These are phyloP conservation scores for Bembecia ichneumoniformis DNA, from an alignment of 2,888 invertebrate genomes.

Conservation along the genomic window DNA sequence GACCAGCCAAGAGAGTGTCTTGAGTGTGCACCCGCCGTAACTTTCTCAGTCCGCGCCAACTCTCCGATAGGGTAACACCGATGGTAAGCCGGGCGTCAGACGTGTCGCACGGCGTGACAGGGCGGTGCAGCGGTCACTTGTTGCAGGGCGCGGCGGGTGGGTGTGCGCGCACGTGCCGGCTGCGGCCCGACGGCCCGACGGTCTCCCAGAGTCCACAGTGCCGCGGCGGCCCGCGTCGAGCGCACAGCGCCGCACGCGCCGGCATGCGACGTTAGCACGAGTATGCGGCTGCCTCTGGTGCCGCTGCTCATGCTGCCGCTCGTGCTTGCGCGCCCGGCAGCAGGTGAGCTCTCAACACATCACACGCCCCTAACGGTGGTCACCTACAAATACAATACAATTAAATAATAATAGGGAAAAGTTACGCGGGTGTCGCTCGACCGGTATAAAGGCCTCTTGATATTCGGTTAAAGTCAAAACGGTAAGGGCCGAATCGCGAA, in stretches of 20 bases:
- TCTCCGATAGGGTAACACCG: conserved; percentile 46
- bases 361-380: not conserved
- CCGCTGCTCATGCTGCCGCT: conserved; percentile 66
- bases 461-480: conserved; percentile 15
- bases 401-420: conserved; percentile 25
- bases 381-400: conserved; percentile 14
- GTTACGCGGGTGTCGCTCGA: conserved; percentile 11
- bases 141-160: conserved; percentile 26
- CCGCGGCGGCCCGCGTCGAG: conserved; percentile 37
- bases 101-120: conserved; percentile 25
- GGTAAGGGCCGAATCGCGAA: conserved; percentile 7
- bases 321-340: conserved; percentile 63
- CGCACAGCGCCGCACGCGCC: conserved; percentile 35
- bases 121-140: conserved; percentile 29
- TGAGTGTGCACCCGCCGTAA: not conserved
- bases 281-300: conserved; percentile 67
- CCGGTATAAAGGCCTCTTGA: conserved; percentile 28
- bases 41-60: conserved; percentile 45
- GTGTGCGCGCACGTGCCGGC: conserved; percentile 18
- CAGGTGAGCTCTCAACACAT: conserved; percentile 37
- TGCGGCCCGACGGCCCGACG: conserved; percentile 18
- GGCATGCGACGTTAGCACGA: conserved; percentile 58
- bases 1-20: not conserved
- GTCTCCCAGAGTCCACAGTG: conserved; percentile 1
- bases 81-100: conserved; percentile 20